Evolutionary conservation across 92 coral and sea anemone genomes (phyloP).

Genomic region (Palythoa grandis): DNA sequence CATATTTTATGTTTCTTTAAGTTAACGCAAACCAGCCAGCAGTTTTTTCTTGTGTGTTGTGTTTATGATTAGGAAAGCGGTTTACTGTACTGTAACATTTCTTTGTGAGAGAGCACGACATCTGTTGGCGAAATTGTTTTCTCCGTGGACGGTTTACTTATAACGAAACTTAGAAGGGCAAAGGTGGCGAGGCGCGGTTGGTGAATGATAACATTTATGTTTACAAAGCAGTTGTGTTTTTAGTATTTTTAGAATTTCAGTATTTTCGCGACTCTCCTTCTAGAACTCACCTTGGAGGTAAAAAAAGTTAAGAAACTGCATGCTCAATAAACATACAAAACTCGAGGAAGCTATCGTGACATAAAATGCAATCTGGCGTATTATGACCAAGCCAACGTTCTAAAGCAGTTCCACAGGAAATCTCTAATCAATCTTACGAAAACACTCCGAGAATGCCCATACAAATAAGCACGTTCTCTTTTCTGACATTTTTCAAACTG

Average conservation of each 20-base stretch:
- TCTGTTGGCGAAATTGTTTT: not conserved
- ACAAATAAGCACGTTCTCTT: too few relatives aligned
- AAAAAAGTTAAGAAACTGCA: too few relatives aligned
- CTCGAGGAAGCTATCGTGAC: not conserved
- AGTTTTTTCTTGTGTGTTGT: not conserved
- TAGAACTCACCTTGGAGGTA: not conserved
- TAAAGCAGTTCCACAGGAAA: not conserved
- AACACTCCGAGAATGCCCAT: not conserved
- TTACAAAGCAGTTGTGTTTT: too few relatives aligned
- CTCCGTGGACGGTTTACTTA: not conserved
- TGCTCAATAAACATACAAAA: not conserved
- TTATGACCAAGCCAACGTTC: too few relatives aligned
- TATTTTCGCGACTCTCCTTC: not conserved
- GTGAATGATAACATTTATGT: not conserved
- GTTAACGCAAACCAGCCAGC: not conserved
- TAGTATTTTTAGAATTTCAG: not conserved
- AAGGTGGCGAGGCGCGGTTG: not conserved
- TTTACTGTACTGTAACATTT: not conserved
- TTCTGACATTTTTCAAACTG: too few relatives aligned
- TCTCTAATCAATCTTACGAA: not conserved
- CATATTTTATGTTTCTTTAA: not conserved
- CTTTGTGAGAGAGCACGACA: not conserved
- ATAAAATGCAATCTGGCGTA: too few relatives aligned
- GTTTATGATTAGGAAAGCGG: not conserved
- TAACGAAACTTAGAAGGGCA: not conserved